phyloP scores from a whole-genome alignment of 1,140 invertebrate genomes.

The Gonatopus flavifemur region DNA sequence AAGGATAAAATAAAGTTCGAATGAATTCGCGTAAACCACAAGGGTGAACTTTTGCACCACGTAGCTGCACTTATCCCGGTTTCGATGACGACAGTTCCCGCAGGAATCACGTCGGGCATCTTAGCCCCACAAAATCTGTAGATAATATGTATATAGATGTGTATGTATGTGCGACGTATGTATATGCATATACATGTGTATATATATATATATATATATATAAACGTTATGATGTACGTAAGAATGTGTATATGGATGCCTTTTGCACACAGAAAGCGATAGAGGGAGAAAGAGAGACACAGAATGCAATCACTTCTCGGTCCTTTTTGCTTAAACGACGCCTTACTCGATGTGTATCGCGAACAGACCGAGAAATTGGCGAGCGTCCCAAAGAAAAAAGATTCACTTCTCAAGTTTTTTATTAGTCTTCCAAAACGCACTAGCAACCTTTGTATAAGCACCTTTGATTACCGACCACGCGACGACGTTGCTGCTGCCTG shows the following conservation, averaged over 20 bases:
- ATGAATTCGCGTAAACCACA: constrained; percentile 22
- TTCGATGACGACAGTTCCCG: constrained; percentile 24
- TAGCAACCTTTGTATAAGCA: constrained; percentile 10
- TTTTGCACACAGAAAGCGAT: too few relatives aligned
- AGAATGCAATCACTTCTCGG: too few relatives aligned
- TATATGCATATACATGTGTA: constrained; percentile 1
- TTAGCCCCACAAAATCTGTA: constrained; percentile 26
- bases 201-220: too few relatives aligned
- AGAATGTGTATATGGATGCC: too few relatives aligned
- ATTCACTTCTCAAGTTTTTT: constrained; percentile 16
- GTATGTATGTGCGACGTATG: background rate
- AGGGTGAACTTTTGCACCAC: constrained; percentile 11
- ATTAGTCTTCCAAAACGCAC: constrained; percentile 10
- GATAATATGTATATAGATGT: too few relatives aligned
- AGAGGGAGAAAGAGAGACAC: too few relatives aligned
- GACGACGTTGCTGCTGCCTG: constrained; percentile 15
- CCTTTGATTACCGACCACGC: constrained; percentile 19
- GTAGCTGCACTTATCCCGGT: constrained; percentile 13
- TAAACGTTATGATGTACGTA: too few relatives aligned
- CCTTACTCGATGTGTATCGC: constrained; percentile 13
- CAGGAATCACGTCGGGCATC: constrained; percentile 32
- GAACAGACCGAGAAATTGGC: constrained; percentile 25
- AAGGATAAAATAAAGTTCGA: too few relatives aligned
- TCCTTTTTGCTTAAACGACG: constrained; percentile 18
- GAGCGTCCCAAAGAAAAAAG: constrained; percentile 32